Conservation (phyloP, 1,140 invertebrate species). For the Rhyzopertha dominica region DNA sequence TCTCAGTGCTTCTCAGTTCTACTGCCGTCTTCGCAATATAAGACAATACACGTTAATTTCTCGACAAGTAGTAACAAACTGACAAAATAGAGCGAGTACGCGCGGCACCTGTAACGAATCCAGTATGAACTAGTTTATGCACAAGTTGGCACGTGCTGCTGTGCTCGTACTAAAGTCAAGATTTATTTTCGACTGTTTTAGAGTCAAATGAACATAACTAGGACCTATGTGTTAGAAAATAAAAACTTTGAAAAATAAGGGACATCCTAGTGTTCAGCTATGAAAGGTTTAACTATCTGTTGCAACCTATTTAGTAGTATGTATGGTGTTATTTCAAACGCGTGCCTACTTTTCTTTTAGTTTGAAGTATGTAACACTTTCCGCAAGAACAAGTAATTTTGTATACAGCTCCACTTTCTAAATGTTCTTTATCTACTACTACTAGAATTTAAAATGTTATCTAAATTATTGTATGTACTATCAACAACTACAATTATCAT, state of each 20-base stretch:
- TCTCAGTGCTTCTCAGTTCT: conserved; percentile 4
- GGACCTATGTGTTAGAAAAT: conserved; percentile 12
- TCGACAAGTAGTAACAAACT: not conserved
- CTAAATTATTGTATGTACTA: too few species aligned
- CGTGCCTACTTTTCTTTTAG: too few species aligned
- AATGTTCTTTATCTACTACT: too few species aligned
- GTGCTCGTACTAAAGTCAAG: conserved; percentile 6
- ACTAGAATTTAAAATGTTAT: too few species aligned
- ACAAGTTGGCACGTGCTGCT: conserved; percentile 13
- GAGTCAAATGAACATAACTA: conserved; percentile 8
- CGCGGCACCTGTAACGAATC: not conserved
- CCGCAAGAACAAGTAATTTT: too few species aligned
- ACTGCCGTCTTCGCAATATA: conserved; percentile 6
- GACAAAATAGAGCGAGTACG: not conserved
- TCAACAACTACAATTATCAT: too few species aligned
- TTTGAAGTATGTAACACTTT: too few species aligned
- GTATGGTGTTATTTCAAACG: too few species aligned
- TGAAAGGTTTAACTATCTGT: too few species aligned
- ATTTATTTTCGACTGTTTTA: conserved; percentile 14
- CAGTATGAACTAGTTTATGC: conserved; percentile 8
- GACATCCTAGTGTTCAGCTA: too few species aligned
- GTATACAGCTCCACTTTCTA: too few species aligned
- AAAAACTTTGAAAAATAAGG: conserved; percentile 12
- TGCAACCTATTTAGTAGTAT: too few species aligned
- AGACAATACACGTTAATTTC: not conserved